phyloP scores from a whole-genome alignment of 2,797 vertebrate species.

The Eulemur albifrons region DNA sequence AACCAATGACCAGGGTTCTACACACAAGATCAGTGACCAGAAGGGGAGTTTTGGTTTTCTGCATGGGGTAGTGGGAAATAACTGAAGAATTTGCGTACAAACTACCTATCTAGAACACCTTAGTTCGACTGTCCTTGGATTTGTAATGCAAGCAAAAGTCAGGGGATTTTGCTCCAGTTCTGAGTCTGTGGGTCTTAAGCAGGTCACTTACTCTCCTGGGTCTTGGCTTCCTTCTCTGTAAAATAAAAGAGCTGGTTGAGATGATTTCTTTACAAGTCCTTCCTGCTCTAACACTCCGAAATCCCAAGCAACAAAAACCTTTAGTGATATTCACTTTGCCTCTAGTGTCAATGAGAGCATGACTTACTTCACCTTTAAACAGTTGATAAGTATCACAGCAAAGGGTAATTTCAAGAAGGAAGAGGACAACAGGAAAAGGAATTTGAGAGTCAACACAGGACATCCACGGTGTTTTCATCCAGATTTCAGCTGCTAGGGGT shows the following conservation, averaged over 20 bases:
- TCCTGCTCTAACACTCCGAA: background rate
- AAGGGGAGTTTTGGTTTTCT: background rate
- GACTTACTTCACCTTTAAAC: background rate
- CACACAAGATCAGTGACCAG: background rate
- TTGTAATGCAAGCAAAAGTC: background rate
- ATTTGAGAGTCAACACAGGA: background rate
- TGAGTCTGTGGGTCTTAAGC: background rate
- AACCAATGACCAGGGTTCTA: background rate
- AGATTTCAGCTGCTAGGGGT: background rate
- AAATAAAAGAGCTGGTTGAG: background rate
- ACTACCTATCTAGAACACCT: background rate
- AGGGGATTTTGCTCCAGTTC: constrained; percentile 25
- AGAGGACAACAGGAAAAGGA: background rate
- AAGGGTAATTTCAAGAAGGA: background rate
- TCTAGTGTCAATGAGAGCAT: too few relatives aligned
- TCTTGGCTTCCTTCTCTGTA: constrained; percentile 53
- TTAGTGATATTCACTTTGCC: background rate
- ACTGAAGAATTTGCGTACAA: background rate
- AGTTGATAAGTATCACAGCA: background rate
- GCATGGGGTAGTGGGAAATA: background rate
- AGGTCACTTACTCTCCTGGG: constrained; percentile 65
- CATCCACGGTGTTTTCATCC: background rate
- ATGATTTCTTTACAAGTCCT: constrained; percentile 8
- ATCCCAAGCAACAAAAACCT: background rate
- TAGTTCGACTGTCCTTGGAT: background rate